Evolutionary conservation across 2,797 vertebrate genomes (phyloP).

Genomic region (Neosalanx taihuensis): DNA sequence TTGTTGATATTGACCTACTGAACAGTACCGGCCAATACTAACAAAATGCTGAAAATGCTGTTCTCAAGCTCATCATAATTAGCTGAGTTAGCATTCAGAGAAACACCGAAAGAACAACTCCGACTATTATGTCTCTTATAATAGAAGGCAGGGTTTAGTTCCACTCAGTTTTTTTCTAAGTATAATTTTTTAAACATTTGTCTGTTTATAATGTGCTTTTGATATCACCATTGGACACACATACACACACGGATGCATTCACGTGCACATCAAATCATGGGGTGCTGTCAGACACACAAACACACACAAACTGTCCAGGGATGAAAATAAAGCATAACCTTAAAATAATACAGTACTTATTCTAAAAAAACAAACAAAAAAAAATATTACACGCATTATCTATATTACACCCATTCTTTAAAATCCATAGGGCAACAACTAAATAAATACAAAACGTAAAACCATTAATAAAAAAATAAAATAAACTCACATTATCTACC

Average conservation of each 20-base stretch:
- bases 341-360: slow-evolving; percentile 27
- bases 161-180: not conserved
- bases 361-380: slow-evolving; percentile 26
- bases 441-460: slow-evolving; percentile 53
- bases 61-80: slow-evolving; percentile 10
- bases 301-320: slow-evolving; percentile 17
- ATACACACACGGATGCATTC: slow-evolving; percentile 17
- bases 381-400: not conserved
- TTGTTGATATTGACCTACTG: not conserved
- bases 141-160: slow-evolving; percentile 49
- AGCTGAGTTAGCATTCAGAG: slow-evolving; percentile 13
- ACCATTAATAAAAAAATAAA: slow-evolving; percentile 33
- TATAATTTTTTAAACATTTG: not conserved
- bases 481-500: slow-evolving; percentile 22
- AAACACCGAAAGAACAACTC: not conserved
- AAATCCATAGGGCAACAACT: slow-evolving; percentile 33
- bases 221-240: slow-evolving; percentile 3
- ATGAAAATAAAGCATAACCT: slow-evolving; percentile 25
- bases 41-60: slow-evolving; percentile 10
- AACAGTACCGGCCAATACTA: not conserved
- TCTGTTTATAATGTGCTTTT: not conserved
- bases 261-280: slow-evolving; percentile 11
- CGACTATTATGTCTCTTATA: slow-evolving; percentile 9
- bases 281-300: slow-evolving; percentile 6
- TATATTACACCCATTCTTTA: slow-evolving; percentile 31